Base-by-base conservation (phyloP, 2,888 invertebrate species). In the Caenorhabditis imperialis region DNA sequence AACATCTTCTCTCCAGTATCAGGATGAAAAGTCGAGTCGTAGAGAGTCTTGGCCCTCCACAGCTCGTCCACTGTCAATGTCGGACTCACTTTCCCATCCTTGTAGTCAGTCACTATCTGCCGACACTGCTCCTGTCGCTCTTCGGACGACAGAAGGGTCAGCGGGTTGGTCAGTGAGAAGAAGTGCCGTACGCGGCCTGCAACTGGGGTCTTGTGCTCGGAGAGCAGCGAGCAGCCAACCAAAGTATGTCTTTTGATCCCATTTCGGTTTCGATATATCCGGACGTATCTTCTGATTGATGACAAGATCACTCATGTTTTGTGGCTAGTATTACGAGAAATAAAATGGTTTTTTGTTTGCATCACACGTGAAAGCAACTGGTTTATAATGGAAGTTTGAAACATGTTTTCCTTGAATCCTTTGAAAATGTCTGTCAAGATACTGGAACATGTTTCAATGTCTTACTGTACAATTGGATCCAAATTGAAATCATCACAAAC, bases 1-100 rank as follows among this genome's bases (percentile, higher is more conserved):
- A 93, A 89, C 93, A 96, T 95, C 89, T 95, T 96, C 89, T 98
- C 96, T 0, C 96, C 96, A 0, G 97, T 96, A 88, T 99, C 97
- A 0, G 98, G 98, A 90, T 99, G 99, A 89, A 92, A 97, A 0
- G 98, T 98, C 33, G 97, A 97, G 90, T 99, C 98, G 90, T 96
- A 96, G n/a, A 97, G 89, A 86, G 93, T 93, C 89, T 99, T 99
- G 12, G 93, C 93, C 40, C 90, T 90, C 96, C 97, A 98, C 51
- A 99, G 88, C 79, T 94, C 93, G 51, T 95, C 92, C 75, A 92
- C 92, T 20, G 92, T 91, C 70, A 93, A 90, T 14, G 92, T 92
- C 93, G 87, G 81, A 33, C 89, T 62, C 35, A 88, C 81, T 69
- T 89, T 90, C 4, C 90, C 90, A 54, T 88, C 86, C 93, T 92